Base-by-base conservation (phyloP, 1,140 invertebrate genomes). In the Panagrolaimus sp. region DNA sequence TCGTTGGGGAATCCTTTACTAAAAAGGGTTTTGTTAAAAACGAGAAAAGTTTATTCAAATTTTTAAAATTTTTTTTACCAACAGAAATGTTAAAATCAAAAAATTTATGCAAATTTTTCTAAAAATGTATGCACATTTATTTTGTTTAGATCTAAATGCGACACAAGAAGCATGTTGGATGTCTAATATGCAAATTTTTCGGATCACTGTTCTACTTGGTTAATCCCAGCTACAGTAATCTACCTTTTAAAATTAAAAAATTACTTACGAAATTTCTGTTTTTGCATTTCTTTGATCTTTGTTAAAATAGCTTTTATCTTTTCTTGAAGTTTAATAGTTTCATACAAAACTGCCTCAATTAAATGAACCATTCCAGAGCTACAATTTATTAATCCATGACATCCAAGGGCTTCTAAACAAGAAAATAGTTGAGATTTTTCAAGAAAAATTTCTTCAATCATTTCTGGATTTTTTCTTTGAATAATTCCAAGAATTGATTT, bases 331-430 rank as follows among this genome's bases (percentile, higher is more conserved):
- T 67, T 46, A 12, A 66, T 24, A 17, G 75, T 52, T 67, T 76
- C 74, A 21, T 73, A 43, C 44, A 69, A 55, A 38, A 72, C 73
- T 38, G 74, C 74, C 24, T 76, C 74, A 28, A 65, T 65, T 26
- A 69, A 68, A 48, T 70, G 67, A 44, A 76, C 75, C 15, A 76
- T 71, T 43, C 74, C 74, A 9, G 70, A 63, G 17, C 70, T 72
- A 32, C 73, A 76, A 47, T 76, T 76, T 44, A 76, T 73, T 2
- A 76, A 68, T 12, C 74, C 74, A 58, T 76, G 74, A 63, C 72
- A 76, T 43, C 74, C 74, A 5, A 76, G 64, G 58, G 65, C 65
- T 63, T 76, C 74, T 14, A 76, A 48, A 69, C 70, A 74, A 14
- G 47, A 45, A 43, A 58, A 63, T 32, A 76, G 62, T 48, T 73